Evolutionary conservation across 2,888 invertebrate genomes (phyloP), one percentile per base, ranked within the genome.

Genomic region (Idaea dimidiata): DNA sequence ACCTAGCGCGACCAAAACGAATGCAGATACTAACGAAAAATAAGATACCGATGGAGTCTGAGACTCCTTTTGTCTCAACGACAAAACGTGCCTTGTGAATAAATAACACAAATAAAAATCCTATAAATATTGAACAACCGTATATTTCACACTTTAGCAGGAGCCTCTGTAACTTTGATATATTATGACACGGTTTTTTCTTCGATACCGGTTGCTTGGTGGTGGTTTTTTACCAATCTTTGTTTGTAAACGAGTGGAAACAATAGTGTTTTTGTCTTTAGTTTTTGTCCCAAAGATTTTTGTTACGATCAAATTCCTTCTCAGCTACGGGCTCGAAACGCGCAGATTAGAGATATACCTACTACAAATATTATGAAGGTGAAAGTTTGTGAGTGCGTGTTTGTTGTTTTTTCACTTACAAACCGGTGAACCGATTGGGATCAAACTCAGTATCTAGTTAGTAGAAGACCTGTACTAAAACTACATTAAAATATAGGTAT

Each of bases 81-180:
- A 84, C 85, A 84, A 83, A 87, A 88, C 85, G 88, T 86, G 87
- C 83, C 80, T 80, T 72, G 77, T 86, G 89, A 89, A 91, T 91
- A 91, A 91, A 91, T 87, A 88, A 87, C 79, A 89, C 84, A 91
- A 91, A 91, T 88, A 90, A 91, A 91, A 89, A 78, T 81, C 83
- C 80, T 88, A 89, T 91, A 91, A 89, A 91, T 90, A 91, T 91
- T 88, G 88, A 89, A 86, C 85, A 83, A 79, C 79, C 84, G 85
- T 88, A 91, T 89, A 90, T 88, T 91, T 91, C 89, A 91, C 91
- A 91, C 91, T 91, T 87, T 82, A 81, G 81, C 69, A 70, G 72
- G 81, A 82, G 80, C 78, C 77, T 65, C 76, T 66, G 81, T 87
- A 88, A 88, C 86, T 81, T 81, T 87, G 88, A 90, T 91, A 88